Evolutionary conservation across 2,888 invertebrate genomes (phyloP).

Genomic region (Pterostichus madidus): DNA sequence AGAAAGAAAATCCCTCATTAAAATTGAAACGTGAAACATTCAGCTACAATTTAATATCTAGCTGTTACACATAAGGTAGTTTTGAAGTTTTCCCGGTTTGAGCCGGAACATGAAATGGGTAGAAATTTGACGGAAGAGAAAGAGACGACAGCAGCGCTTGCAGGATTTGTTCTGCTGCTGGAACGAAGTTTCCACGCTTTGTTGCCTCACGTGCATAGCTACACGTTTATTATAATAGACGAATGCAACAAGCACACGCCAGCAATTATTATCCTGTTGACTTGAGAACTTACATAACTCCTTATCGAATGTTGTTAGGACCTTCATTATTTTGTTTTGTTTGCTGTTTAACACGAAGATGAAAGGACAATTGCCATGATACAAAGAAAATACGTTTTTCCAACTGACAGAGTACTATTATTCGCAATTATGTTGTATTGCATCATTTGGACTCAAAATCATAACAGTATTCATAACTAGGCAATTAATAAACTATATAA

Average conservation of each 20-base stretch:
- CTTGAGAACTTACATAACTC: slow-evolving; percentile 55
- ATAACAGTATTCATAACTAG: no score
- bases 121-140: slow-evolving; percentile 52
- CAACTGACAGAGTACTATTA: no score
- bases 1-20: slow-evolving; percentile 50
- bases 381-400: no score
- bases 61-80: slow-evolving; percentile 24
- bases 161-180: neutral
- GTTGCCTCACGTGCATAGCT: slow-evolving; percentile 41
- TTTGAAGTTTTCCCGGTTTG: neutral
- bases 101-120: neutral
- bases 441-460: no score
- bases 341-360: no score
- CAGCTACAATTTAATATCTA: slow-evolving; percentile 49
- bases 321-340: slow-evolving; percentile 25
- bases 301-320: slow-evolving; percentile 46
- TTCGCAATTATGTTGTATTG: no score
- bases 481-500: no score
- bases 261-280: slow-evolving; percentile 59
- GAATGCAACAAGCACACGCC: slow-evolving; percentile 9
- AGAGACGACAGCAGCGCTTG: neutral
- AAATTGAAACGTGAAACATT: slow-evolving; percentile 46
- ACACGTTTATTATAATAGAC: slow-evolving; percentile 42
- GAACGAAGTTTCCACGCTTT: slow-evolving; percentile 37
- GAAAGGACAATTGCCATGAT: no score